Conservation (phyloP, 2,888 invertebrate genomes). For the Oscheius myriophilus region DNA sequence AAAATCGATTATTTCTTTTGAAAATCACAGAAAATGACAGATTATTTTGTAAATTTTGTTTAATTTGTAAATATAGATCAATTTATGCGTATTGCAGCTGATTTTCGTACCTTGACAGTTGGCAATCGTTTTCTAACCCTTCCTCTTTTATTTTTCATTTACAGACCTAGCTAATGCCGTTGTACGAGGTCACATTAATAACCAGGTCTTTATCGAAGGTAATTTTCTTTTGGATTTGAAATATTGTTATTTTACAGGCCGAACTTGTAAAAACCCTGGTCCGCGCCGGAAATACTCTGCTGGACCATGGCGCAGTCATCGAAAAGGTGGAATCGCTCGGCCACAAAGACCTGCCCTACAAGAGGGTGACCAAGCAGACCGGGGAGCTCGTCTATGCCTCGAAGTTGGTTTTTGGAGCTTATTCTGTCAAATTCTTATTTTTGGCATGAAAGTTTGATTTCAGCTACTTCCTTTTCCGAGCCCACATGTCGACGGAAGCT, state of each 20-base stretch:
- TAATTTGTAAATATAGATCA: not conserved
- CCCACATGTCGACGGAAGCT: conserved; percentile 59
- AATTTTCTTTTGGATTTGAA: not conserved
- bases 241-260: conserved; percentile 40
- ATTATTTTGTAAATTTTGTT: no score
- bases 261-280: conserved; percentile 61
- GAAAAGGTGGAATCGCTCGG: conserved; percentile 65
- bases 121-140: not conserved
- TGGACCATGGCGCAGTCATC: conserved; percentile 68
- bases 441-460: conserved; percentile 13
- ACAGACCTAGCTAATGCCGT: conserved; percentile 54
- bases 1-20: no score
- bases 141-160: not conserved
- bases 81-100: not conserved
- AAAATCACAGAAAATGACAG: no score
- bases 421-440: not conserved
- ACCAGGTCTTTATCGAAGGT: conserved; percentile 65
- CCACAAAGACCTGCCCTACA: conserved; percentile 64
- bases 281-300: conserved; percentile 60
- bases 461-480: conserved; percentile 60
- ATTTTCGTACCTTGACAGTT: not conserved
- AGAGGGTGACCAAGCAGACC: conserved; percentile 60
- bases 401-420: conserved; percentile 49
- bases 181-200: conserved; percentile 65
- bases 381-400: conserved; percentile 63